phyloP scores from a whole-genome alignment of 1,140 invertebrate species.

The Lucilia cuprina region DNA sequence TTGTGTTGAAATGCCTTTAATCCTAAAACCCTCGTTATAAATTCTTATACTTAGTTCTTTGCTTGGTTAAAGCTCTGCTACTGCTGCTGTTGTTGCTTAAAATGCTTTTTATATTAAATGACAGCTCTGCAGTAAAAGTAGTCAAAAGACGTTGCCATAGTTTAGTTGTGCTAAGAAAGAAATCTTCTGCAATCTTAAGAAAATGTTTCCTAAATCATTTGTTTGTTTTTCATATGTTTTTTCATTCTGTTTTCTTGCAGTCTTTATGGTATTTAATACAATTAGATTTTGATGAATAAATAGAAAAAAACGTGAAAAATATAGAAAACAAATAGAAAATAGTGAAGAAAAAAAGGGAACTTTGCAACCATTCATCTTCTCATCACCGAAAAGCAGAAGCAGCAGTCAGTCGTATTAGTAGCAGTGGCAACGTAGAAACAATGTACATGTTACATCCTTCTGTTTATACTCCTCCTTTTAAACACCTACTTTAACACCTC shows the following conservation, averaged over 20 bases:
- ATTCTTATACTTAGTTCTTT: background rate
- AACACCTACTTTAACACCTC: constrained; percentile 17
- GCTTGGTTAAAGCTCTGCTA: too few species aligned
- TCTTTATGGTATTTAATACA: constrained; percentile 1
- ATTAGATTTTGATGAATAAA: background rate
- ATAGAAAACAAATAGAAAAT: too few species aligned
- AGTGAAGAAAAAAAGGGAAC: background rate
- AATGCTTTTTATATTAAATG: background rate
- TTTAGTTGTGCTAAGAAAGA: background rate
- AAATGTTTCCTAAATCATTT: background rate
- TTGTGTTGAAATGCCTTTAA: constrained; percentile 11
- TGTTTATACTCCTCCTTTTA: background rate
- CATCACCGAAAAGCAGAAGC: background rate
- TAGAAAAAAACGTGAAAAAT: too few species aligned
- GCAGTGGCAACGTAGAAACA: too few species aligned
- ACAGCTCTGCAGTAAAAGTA: background rate
- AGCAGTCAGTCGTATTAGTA: too few species aligned
- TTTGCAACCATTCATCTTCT: constrained; percentile 1
- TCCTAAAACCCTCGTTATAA: constrained; percentile 14
- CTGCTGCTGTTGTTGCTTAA: background rate
- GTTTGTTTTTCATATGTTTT: background rate
- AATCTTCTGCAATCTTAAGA: background rate
- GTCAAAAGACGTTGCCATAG: background rate
- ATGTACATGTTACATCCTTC: background rate
- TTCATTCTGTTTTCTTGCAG: background rate